phyloP scores from a whole-genome alignment of 2,888 invertebrate species.

The Xestia ashworthii region DNA sequence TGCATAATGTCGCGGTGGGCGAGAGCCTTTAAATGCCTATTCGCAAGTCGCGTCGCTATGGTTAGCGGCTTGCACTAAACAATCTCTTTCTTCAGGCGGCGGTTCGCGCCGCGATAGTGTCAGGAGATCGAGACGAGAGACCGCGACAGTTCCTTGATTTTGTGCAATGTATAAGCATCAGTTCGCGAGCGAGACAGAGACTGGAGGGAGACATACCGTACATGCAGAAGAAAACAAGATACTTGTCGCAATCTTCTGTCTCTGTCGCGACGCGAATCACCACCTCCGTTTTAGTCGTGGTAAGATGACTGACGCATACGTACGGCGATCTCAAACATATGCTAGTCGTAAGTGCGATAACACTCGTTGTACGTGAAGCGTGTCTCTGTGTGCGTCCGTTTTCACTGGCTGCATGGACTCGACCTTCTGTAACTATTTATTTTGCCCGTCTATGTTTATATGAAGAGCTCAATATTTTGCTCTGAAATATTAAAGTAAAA shows the following conservation, averaged over 20 bases:
- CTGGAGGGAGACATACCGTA: too few relatives aligned
- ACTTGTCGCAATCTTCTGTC: too few relatives aligned
- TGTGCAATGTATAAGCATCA: too few relatives aligned
- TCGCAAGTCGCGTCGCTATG: neutral
- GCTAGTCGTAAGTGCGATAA: too few relatives aligned
- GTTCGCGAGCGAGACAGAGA: too few relatives aligned
- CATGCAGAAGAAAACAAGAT: too few relatives aligned
- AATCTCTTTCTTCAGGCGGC: too few relatives aligned
- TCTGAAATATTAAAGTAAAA: constrained; percentile 33
- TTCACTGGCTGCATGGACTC: neutral
- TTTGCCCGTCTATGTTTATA: constrained; percentile 23
- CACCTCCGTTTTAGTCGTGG: neutral
- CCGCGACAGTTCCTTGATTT: too few relatives aligned
- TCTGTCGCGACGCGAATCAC: too few relatives aligned
- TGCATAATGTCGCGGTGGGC: neutral
- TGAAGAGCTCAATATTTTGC: constrained; percentile 43
- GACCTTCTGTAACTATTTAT: constrained; percentile 1
- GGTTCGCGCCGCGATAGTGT: too few relatives aligned
- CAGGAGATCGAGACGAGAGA: too few relatives aligned
- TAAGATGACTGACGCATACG: neutral
- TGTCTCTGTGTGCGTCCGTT: constrained; percentile 3
- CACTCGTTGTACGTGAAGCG: neutral
- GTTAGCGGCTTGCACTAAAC: neutral
- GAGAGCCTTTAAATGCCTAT: neutral
- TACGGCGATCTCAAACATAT: neutral